Evolutionary conservation across 1,140 invertebrate genomes (phyloP), one percentile per base, ranked within the genome.

Genomic region (Tetramorium simillimum): DNA sequence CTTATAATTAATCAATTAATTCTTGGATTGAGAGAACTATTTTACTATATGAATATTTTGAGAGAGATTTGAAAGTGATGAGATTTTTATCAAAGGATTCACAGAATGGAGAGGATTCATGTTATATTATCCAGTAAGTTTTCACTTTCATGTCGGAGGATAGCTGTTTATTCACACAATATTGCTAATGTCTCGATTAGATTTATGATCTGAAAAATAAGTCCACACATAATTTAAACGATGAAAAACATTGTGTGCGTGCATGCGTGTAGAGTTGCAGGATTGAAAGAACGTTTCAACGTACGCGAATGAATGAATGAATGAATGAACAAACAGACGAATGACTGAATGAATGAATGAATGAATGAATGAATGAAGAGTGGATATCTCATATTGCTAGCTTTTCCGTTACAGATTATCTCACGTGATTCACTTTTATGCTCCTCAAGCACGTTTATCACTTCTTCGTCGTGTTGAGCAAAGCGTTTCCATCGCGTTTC

Each of bases 391-490:
- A 37, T 49, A 49, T 46, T 21, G 7, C 33, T 49, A 53, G 3
- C n/a, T 58, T 75, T 14, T 81, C 3, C n/a, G 14, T 7, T n/a
- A 81, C 28, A 70, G 33, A 81, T 81, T 81, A 81, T 40, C 46
- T 70, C 33, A 58, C 21, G 21, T 58, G 78, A 72, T 72, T 82
- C 51, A 21, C 78, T 58, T 72, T 82, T 56, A 37, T 60, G 46
- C 24, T 81, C n/a, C 46, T 70, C n/a, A 33, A 43, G 33, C 33
- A 70, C 63, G 63, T 81, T 81, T 70, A 84, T 84, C 80, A 84
- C 75, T 75, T 73, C 24, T 73, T 33, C n/a, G 40, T 75, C 69
- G 14, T 84, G 53, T 70, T 72, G 80, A 43, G 51, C 43, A 53
- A 84, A 75, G 69, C 56, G n/a, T n/a, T n/a, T n/a, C n/a, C 53